Conservation (phyloP, 2,113 vertebrate species). For the Lota lota region DNA sequence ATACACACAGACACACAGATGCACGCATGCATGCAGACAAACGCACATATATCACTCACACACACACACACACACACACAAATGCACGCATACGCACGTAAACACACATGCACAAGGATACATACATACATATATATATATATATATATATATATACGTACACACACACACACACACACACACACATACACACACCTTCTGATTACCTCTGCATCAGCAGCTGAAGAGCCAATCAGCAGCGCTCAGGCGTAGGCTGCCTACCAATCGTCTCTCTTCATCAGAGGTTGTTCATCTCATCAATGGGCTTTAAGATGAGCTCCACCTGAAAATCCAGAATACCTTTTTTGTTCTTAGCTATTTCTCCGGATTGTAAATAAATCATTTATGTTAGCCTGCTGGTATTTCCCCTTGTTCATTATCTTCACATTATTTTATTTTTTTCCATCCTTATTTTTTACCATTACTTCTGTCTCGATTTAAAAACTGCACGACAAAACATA, state of each 20-base stretch:
- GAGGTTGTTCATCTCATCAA: slow-evolving; percentile 61
- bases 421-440: too few relatives aligned
- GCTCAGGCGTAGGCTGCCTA: slow-evolving; percentile 25
- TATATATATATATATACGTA: slow-evolving; percentile 8
- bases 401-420: too few relatives aligned
- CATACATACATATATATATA: not conserved
- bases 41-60: slow-evolving; percentile 12
- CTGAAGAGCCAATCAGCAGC: slow-evolving; percentile 44
- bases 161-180: slow-evolving; percentile 24
- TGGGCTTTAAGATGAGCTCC: slow-evolving; percentile 42
- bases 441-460: too few relatives aligned
- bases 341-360: too few relatives aligned
- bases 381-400: too few relatives aligned
- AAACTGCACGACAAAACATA: too few relatives aligned
- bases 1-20: slow-evolving; percentile 19
- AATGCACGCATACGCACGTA: slow-evolving; percentile 26
- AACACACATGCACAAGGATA: slow-evolving; percentile 1
- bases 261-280: slow-evolving; percentile 60
- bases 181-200: slow-evolving; percentile 4
- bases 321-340: too few relatives aligned
- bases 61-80: not conserved
- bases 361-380: too few relatives aligned
- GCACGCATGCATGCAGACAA: slow-evolving; percentile 38
- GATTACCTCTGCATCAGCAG: slow-evolving; percentile 28
- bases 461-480: too few relatives aligned